These are phyloP conservation scores for Conomelus anceps DNA, from an alignment of 2,888 invertebrate genomes.

Conservation along the genomic window DNA sequence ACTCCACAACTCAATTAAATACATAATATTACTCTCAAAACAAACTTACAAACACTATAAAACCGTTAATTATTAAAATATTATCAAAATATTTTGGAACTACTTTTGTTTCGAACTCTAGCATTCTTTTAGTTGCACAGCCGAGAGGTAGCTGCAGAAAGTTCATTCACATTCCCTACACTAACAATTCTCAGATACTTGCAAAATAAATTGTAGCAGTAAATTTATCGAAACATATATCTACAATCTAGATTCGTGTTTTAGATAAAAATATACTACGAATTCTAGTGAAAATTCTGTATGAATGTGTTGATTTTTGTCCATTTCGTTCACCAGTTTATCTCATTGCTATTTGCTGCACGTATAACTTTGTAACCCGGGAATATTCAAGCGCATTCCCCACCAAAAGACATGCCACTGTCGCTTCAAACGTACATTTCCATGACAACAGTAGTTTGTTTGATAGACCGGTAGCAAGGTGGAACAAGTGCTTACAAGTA, in stretches of 20 bases:
- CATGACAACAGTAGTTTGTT: slow-evolving; percentile 4
- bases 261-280: background rate
- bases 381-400: background rate
- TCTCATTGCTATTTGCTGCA: background rate
- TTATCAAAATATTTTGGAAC: background rate
- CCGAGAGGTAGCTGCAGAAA: background rate
- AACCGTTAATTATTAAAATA: background rate
- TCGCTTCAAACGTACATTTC: background rate
- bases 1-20: background rate
- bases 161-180: background rate
- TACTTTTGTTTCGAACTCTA: background rate
- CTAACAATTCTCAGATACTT: background rate
- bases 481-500: background rate
- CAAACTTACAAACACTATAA: background rate
- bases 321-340: background rate
- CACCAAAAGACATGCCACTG: background rate
- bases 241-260: background rate
- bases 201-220: background rate
- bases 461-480: background rate
- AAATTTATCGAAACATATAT: background rate
- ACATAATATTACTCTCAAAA: background rate
- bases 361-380: background rate
- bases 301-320: background rate
- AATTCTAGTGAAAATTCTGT: background rate
- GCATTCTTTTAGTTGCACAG: background rate